phyloP scores from a whole-genome alignment of 2,888 invertebrate species.

The Zygogramma bicolorata region DNA sequence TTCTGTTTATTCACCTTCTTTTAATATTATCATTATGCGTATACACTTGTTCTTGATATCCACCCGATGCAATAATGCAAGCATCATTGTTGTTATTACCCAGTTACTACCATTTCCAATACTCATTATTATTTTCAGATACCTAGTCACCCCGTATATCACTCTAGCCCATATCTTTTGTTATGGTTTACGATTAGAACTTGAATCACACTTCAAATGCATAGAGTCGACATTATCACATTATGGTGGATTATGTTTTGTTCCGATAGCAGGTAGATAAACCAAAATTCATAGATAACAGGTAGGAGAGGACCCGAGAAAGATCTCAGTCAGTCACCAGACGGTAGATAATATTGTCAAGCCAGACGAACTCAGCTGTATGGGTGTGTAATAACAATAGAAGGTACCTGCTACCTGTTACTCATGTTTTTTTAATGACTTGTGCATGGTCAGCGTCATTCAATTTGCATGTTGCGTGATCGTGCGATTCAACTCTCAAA shows the following conservation, averaged over 20 bases:
- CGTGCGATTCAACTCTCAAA: not conserved
- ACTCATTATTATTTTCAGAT: too few relatives aligned
- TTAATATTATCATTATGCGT: too few relatives aligned
- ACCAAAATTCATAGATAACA: not conserved
- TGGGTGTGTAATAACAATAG: not conserved
- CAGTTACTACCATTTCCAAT: too few relatives aligned
- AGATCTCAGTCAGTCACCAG: not conserved
- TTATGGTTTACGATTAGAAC: not conserved
- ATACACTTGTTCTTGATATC: too few relatives aligned
- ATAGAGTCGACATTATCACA: not conserved
- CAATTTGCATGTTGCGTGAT: not conserved
- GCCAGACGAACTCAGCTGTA: not conserved
- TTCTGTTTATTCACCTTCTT: too few relatives aligned
- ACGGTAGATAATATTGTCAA: not conserved
- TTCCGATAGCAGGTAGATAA: not conserved
- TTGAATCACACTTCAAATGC: not conserved
- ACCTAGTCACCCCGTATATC: too few relatives aligned
- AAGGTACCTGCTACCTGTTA: constrained; percentile 4
- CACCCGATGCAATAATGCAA: too few relatives aligned
- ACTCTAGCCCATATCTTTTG: not conserved
- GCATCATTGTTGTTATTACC: too few relatives aligned
- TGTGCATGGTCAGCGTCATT: not conserved
- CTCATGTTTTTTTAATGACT: not conserved
- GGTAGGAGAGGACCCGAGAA: not conserved
- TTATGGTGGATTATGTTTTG: not conserved